Percentiles rank a stretch among this genome's conserved stretches.
These are phyloP conservation scores for Gymnodraco acuticeps DNA, from an alignment of 2,797 vertebrate species.

Conservation along the genomic window DNA sequence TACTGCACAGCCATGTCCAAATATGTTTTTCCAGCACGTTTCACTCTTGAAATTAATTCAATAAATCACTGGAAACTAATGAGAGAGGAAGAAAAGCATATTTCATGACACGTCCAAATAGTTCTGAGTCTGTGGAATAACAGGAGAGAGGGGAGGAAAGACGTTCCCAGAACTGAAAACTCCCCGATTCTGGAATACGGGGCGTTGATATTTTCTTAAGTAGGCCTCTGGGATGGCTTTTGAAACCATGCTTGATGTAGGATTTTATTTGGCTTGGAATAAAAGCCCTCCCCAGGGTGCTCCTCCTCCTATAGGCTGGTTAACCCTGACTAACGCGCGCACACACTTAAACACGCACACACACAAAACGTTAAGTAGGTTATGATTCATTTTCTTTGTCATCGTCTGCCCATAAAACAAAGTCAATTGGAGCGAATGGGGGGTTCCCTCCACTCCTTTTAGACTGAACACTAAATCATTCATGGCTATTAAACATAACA, in stretches of 20 bases:
- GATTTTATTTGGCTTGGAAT: slow-evolving; percentile 82
- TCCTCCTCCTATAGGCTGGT: slow-evolving; percentile 69
- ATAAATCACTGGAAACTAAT: slow-evolving; percentile 68
- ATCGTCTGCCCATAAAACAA: slow-evolving; percentile 74
- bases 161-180: slow-evolving; percentile 63
- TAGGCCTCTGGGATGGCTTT: slow-evolving; percentile 73
- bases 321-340: slow-evolving; percentile 62
- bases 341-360: slow-evolving; percentile 31
- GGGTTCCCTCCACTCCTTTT: slow-evolving; percentile 57
- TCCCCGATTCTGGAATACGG: slow-evolving; percentile 58
- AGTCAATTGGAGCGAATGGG: slow-evolving; percentile 54
- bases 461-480: slow-evolving; percentile 68
- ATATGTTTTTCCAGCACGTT: slow-evolving; percentile 39
- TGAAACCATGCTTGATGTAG: slow-evolving; percentile 77
- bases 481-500: slow-evolving; percentile 53
- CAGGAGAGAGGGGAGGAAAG: slow-evolving; percentile 38
- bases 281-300: slow-evolving; percentile 72
- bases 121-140: slow-evolving; percentile 64
- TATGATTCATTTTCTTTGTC: slow-evolving; percentile 80
- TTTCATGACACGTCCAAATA: slow-evolving; percentile 60
- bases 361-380: slow-evolving; percentile 68
- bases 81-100: slow-evolving; percentile 57
- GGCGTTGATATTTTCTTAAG: slow-evolving; percentile 77
- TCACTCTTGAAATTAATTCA: slow-evolving; percentile 48
- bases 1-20: not conserved